These are phyloP conservation scores for Lasioglossum oenotherae DNA, from an alignment of 2,888 invertebrate genomes.

Conservation along the genomic window DNA sequence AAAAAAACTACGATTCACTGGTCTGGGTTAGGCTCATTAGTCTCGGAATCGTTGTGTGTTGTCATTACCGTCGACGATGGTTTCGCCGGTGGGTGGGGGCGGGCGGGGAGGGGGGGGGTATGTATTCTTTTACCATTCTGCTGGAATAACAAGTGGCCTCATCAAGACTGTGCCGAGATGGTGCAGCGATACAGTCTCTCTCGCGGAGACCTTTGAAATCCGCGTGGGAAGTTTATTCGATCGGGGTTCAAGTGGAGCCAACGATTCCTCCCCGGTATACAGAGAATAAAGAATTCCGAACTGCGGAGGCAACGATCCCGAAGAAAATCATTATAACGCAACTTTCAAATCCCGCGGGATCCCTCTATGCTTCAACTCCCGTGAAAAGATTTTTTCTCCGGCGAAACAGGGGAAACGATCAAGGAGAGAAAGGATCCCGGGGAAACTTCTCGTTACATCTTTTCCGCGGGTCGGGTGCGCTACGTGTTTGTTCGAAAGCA, in stretches of 20 bases:
- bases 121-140: neutral
- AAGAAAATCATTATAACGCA: conserved; percentile 50
- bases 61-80: neutral
- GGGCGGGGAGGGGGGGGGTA: no score
- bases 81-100: no score
- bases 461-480: conserved; percentile 24
- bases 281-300: conserved; percentile 28
- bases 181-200: conserved; percentile 14
- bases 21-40: neutral
- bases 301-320: conserved; percentile 25
- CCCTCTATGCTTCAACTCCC: conserved; percentile 15
- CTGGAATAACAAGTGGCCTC: conserved; percentile 1
- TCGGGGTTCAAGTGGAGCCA: neutral
- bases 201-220: conserved; percentile 35
- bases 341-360: conserved; percentile 35
- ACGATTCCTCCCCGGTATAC: conserved; percentile 6
- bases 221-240: conserved; percentile 8
- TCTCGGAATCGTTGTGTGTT: neutral
- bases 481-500: conserved; percentile 59
- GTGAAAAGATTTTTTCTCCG: conserved; percentile 47
- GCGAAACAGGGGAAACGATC: conserved; percentile 19
- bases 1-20: neutral
- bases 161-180: neutral
- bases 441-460: conserved; percentile 61
- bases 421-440: conserved; percentile 28